Conservation (phyloP, 2,113 vertebrate genomes). For the Todiramphus chloris region DNA sequence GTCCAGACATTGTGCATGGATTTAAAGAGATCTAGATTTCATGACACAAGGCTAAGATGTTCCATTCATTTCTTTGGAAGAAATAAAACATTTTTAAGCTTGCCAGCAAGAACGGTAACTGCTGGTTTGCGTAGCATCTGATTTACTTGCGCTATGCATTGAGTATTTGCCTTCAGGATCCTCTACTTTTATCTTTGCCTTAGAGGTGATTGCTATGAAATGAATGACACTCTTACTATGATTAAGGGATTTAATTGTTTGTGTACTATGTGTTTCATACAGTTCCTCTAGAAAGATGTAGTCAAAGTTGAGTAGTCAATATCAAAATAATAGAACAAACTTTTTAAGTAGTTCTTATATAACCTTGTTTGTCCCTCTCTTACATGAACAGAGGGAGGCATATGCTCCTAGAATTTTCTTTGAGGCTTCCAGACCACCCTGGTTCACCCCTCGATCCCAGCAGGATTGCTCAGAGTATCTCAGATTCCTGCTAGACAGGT, state of each 20-base stretch:
- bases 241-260: background rate
- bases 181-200: background rate
- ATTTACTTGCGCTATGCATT: background rate
- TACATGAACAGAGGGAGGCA: conserved; percentile 85
- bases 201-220: background rate
- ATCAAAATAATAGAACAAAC: background rate
- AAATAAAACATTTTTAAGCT: background rate
- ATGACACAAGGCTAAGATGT: no score
- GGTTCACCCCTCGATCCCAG: conserved; percentile 94
- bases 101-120: background rate
- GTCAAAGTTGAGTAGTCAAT: background rate
- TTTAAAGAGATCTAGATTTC: background rate
- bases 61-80: background rate
- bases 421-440: conserved; percentile 92
- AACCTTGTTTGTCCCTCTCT: conserved; percentile 3
- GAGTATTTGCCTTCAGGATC: background rate
- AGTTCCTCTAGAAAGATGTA: background rate
- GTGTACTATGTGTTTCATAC: background rate
- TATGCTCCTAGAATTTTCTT: conserved; percentile 93
- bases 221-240: background rate
- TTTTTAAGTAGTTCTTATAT: background rate
- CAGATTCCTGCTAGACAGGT: conserved; percentile 96
- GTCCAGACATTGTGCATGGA: background rate
- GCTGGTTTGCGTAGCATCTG: background rate
- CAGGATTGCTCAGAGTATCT: conserved; percentile 99